Base-by-base conservation (phyloP, 2,888 invertebrate species). In the Embidobia sp. region DNA sequence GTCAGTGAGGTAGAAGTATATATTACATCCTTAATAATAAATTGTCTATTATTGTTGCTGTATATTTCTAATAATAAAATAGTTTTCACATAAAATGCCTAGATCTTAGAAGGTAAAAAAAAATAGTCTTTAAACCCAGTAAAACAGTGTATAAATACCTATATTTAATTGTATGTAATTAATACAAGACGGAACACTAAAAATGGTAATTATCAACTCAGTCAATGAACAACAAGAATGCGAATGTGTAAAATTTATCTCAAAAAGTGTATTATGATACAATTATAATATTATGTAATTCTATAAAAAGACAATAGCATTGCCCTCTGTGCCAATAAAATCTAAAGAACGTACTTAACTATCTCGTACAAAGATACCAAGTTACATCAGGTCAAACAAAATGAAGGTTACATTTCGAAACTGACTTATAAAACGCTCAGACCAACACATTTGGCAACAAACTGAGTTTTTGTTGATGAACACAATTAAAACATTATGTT, bases 381-480 rank as follows among this genome's bases (percentile, higher is more conserved):
- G 42, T 57, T 27, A 18, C 57, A 33, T 42, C 27, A 33, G 57
- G 67, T 69, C 67, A 69, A 69, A 46, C 40, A 57, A 69, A 29
- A 13, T 26, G 63, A 63, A 72, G 72, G 63, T 35, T 72, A 11
- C 22, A 27, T 72, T 72, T 72, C 72, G 63, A 63, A 72, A 63
- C n/a, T 27, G 18, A 35, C 46, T 42, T 72, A 49, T 53, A 63
- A 51, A 70, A 59, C 51, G 18, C 49, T 51, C 44, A 18, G 61
- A 51, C 53, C 11, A 35, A 40, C 37, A 26, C 8, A 53, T 44
- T 70, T 61, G 70, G 70, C 70, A 70, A 44, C 40, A 55, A 35
- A 29, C 22, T 51, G 18, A 19, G 59, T 42, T 51, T 48, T 59
- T 69, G 53, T 16, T 29, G 16, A 46, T 61, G 10, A 22, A 35